Evolutionary conservation across 2,113 vertebrate genomes (phyloP), one percentile per base, ranked within the genome.

Genomic region (Oophaga pumilio): DNA sequence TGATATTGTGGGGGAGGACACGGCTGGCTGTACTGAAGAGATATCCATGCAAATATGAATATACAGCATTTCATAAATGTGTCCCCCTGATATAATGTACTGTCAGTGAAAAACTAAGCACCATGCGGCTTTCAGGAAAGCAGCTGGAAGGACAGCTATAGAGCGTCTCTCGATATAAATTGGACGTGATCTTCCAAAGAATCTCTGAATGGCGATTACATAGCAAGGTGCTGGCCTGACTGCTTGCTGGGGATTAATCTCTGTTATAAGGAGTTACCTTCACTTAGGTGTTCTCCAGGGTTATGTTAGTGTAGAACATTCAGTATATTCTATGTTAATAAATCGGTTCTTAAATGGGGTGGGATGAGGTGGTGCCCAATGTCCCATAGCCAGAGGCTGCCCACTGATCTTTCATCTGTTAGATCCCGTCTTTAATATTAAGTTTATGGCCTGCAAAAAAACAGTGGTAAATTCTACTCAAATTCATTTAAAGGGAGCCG

Each of bases 21-120:
- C 14, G 73, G 22, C 18, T 78, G 73, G 24, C 84, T 77, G 73
- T 77, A 50, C 20, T 22, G 57, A 77, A 85, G 28, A 52, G 53
- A 85, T 49, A 66, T 66, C 18, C 28, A 77, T 85, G 56, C 33
- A 85, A 53, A 66, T 85, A 85, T 66, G 50, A 59, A 85, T 85
- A 66, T n/a, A 64, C 15, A 66, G 52, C n/a, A 77, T 62, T 49
- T 59, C 52, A 33, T 85, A 66, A 20, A 80, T 80, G 24, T 17
- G 26, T 5, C 8, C 56, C 33, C 15, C 17, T 33, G 24, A 77
- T 77, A 50, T 28, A 80, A 80, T 50, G 71, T 20, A 22, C 18
- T 50, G 43, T 20, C 18, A 50, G 33, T 18, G 22, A 22, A 74
- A 18, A 11, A 74, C 26, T 13, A 57, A 56, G 20, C 17, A 12